phyloP scores from a whole-genome alignment of 2,113 vertebrate species.

The Hyperoodon ampullatus region DNA sequence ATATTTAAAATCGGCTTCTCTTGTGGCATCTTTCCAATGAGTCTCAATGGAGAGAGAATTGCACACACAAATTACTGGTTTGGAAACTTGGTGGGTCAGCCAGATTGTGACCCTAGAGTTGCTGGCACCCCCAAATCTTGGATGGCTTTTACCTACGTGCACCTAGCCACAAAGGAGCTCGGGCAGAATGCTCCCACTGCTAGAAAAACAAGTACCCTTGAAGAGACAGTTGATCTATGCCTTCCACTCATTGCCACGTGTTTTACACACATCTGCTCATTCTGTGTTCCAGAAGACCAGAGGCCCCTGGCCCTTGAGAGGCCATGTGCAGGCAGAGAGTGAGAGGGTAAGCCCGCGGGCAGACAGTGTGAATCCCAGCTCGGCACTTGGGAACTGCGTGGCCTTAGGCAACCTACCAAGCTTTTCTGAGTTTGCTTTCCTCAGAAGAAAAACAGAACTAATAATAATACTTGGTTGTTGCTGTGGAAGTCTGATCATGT shows the following conservation, averaged over 20 bases:
- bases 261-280: background rate
- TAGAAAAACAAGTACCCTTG: background rate
- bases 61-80: background rate
- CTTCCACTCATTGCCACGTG: background rate
- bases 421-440: background rate
- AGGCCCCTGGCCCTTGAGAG: background rate
- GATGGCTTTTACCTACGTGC: background rate
- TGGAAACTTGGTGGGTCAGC: background rate
- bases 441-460: background rate
- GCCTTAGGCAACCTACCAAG: background rate
- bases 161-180: background rate
- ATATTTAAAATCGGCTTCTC: background rate
- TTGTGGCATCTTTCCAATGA: background rate
- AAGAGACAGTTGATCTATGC: background rate
- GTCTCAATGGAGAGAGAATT: background rate
- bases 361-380: background rate
- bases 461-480: background rate
- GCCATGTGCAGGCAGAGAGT: accelerated
- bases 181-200: background rate
- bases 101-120: background rate
- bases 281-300: background rate
- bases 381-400: background rate
- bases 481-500: background rate
- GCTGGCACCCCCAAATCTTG: background rate
- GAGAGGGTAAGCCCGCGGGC: background rate